Conservation (phyloP, 2,888 invertebrate species). For the Hoplodrina ambigua region DNA sequence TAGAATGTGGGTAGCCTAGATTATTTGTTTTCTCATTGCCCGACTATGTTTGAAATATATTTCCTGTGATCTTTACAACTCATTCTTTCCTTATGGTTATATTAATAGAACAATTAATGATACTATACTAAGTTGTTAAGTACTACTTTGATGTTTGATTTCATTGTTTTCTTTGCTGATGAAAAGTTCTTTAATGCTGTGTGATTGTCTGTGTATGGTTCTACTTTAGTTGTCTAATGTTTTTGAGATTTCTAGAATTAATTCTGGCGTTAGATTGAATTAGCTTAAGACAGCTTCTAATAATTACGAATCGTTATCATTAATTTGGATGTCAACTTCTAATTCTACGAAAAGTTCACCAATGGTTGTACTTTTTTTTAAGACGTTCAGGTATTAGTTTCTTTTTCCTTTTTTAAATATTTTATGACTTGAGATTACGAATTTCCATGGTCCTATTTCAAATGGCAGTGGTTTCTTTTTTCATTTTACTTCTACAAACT, state of each 20-base stretch:
- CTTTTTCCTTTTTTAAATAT: too few species aligned
- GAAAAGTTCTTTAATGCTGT: not conserved
- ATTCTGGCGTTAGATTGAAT: not conserved
- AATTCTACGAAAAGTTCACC: not conserved
- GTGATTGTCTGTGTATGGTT: not conserved
- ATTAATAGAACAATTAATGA: constrained; percentile 61
- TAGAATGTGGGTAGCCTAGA: constrained; percentile 58
- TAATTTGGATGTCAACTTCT: not conserved
- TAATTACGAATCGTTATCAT: not conserved
- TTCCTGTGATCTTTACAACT: constrained; percentile 69
- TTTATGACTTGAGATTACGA: too few species aligned
- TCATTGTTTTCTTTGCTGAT: constrained; percentile 15
- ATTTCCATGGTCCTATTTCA: too few species aligned
- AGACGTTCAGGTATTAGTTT: too few species aligned
- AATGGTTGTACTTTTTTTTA: too few species aligned
- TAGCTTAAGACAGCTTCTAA: not conserved
- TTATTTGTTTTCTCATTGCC: constrained; percentile 60
- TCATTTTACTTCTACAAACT: too few species aligned
- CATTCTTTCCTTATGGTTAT: constrained; percentile 61
- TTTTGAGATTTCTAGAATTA: not conserved
- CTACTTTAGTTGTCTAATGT: not conserved
- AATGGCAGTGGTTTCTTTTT: too few species aligned
- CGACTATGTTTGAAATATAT: constrained; percentile 70
- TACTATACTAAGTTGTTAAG: constrained; percentile 15
- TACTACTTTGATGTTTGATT: constrained; percentile 42